A percentile compares a stretch with the other conserved stretches of the same genome.
These are phyloP conservation scores for Labeo calbasu DNA, from an alignment of 2,797 vertebrate genomes.

Conservation along the genomic window DNA sequence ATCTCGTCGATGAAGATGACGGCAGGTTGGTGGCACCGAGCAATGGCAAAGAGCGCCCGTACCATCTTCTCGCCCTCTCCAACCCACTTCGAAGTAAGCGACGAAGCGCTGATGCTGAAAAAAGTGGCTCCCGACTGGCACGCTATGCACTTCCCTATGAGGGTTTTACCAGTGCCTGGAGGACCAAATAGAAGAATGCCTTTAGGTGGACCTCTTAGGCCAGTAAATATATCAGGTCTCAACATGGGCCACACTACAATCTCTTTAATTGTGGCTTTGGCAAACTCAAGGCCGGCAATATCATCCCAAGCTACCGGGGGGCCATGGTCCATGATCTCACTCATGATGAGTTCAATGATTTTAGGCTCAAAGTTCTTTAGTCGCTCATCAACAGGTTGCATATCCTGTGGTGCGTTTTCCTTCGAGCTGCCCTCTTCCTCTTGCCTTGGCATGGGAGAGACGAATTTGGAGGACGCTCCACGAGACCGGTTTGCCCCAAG, in stretches of 20 bases:
- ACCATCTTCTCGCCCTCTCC: slow-evolving; percentile 99
- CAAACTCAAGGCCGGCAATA: slow-evolving; percentile 95
- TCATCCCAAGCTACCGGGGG: slow-evolving; percentile 93
- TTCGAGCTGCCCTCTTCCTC: slow-evolving; percentile 72
- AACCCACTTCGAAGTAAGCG: slow-evolving; percentile 97
- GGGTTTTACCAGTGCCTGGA: slow-evolving; percentile 95
- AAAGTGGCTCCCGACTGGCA: slow-evolving; percentile 97
- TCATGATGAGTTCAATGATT: slow-evolving; percentile 95
- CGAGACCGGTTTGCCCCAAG: slow-evolving; percentile 90
- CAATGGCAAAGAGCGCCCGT: slow-evolving; percentile 90
- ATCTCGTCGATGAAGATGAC: slow-evolving; percentile 99
- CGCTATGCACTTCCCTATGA: slow-evolving; percentile 97
- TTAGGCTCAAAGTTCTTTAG: slow-evolving; percentile 94
- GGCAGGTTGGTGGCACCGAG: slow-evolving; percentile 92
- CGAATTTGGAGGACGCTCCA: slow-evolving; percentile 88
- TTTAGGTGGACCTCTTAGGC: slow-evolving; percentile 93
- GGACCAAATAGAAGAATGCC: slow-evolving; percentile 96
- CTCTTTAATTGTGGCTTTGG: slow-evolving; percentile 95
- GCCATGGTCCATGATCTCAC: slow-evolving; percentile 95
- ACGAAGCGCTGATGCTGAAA: slow-evolving; percentile 98
- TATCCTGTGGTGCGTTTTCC: slow-evolving; percentile 59
- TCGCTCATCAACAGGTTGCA: slow-evolving; percentile 81
- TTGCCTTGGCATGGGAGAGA: slow-evolving; percentile 87
- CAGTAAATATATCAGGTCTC: slow-evolving; percentile 95
- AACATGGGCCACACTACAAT: slow-evolving; percentile 99